A percentile compares a stretch with the other conserved stretches of the same genome.
Conservation (phyloP, 1,140 invertebrate genomes). For the Zaprionus taronus region DNA sequence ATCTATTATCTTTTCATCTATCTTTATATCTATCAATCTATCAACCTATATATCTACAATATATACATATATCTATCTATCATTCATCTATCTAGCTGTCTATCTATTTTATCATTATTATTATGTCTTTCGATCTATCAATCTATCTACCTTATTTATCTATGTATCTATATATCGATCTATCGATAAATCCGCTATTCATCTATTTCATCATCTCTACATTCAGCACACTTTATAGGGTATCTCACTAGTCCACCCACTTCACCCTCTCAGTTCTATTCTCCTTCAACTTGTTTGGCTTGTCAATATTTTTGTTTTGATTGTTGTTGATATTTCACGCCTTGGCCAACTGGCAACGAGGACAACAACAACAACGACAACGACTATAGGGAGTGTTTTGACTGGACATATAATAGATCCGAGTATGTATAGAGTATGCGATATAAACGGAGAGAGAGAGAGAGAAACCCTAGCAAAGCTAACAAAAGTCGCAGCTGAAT, state of each 20-base stretch:
- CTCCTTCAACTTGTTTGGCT: constrained; percentile 40
- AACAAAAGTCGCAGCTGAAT: constrained; percentile 28
- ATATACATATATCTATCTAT: neutral
- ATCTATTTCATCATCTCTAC: neutral
- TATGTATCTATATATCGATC: neutral
- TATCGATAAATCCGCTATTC: neutral
- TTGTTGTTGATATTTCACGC: constrained; percentile 77
- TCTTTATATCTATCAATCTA: neutral
- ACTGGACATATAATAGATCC: constrained; percentile 58
- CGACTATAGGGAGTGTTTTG: constrained; percentile 60
- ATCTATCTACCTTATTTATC: too few species aligned
- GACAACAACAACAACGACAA: constrained; percentile 37
- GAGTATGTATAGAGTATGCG: constrained; percentile 37
- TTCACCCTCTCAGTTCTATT: constrained; percentile 8
- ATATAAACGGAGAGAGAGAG: constrained; percentile 16
- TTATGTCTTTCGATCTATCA: too few species aligned
- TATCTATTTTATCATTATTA: neutral
- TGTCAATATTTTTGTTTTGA: constrained; percentile 74
- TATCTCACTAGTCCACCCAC: constrained; percentile 26
- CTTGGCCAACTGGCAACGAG: constrained; percentile 51
- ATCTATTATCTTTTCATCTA: too few species aligned
- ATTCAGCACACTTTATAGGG: constrained; percentile 2
- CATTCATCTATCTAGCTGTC: neutral
- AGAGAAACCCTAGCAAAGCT: constrained; percentile 12
- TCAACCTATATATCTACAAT: neutral